A percentile compares a stretch with the other conserved stretches of the same genome.
These are phyloP conservation scores for Ceratina australensis DNA, from an alignment of 1,140 invertebrate species.

Conservation along the genomic window DNA sequence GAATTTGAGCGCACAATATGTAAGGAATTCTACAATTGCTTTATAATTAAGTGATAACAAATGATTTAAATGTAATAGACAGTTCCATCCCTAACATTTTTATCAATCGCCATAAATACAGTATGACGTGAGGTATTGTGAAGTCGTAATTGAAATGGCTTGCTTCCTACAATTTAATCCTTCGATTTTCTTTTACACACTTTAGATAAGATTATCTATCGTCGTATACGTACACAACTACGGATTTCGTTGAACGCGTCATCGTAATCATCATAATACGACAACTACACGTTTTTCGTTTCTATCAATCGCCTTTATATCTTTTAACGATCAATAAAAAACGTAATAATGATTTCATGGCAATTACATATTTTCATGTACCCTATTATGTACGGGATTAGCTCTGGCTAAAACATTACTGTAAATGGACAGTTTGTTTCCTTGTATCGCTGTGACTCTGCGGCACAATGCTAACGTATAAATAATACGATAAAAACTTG, in stretches of 20 bases:
- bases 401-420: not conserved
- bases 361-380: not conserved
- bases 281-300: not conserved
- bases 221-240: not conserved
- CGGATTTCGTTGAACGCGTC: constrained; percentile 7
- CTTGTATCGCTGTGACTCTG: not conserved
- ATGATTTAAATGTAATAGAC: not conserved
- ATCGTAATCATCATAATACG: constrained; percentile 5
- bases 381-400: not conserved
- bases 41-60: not conserved
- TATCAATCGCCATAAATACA: not conserved
- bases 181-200: not conserved
- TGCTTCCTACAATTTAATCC: no score
- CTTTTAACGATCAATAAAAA: not conserved
- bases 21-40: not conserved
- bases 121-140: not conserved
- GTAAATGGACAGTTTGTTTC: not conserved
- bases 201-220: constrained; percentile 28
- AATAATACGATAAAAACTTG: constrained; percentile 11
- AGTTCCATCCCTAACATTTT: no score
- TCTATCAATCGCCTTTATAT: not conserved
- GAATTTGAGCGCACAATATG: not conserved
- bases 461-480: not conserved
- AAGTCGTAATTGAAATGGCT: not conserved
- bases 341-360: not conserved